phyloP scores from a whole-genome alignment of 92 coral and sea anemone genomes.

The Heliopora coerulea region DNA sequence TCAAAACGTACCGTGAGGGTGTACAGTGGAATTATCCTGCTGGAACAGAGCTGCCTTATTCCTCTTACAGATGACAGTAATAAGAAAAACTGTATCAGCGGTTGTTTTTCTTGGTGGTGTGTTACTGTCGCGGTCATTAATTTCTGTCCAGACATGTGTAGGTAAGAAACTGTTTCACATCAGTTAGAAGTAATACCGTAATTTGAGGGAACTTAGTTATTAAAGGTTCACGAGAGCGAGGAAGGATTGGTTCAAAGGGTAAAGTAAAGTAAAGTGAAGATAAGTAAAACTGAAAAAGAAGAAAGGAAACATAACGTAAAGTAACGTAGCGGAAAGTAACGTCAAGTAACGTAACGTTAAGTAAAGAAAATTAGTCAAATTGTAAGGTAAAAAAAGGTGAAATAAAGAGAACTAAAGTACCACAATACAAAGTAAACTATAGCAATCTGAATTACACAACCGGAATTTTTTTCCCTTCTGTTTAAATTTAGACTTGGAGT shows the following conservation, averaged over 20 bases:
- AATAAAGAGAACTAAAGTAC: too few species aligned
- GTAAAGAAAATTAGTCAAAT: too few species aligned
- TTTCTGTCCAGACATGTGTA: conserved; percentile 19
- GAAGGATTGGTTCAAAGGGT: too few species aligned
- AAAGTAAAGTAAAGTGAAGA: too few species aligned
- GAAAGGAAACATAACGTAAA: not conserved
- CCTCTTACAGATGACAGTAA: conserved; percentile 5
- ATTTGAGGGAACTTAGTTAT: too few species aligned
- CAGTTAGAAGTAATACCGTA: not conserved
- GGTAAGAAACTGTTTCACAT: conserved; percentile 5
- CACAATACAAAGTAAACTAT: too few species aligned
- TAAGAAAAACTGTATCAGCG: conserved; percentile 14
- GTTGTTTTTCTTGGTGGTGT: conserved; percentile 9
- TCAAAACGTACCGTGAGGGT: too few species aligned
- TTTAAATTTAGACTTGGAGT: conserved; percentile 55
- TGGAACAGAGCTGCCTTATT: not conserved
- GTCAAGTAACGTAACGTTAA: not conserved
- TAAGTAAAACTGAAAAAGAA: too few species aligned
- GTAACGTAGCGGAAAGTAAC: not conserved
- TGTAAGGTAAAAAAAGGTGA: too few species aligned
- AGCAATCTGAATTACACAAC: not conserved
- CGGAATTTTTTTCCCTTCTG: not conserved
- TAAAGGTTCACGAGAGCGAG: too few species aligned
- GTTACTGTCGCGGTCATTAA: not conserved
- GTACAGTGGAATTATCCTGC: too few species aligned